phyloP scores from a whole-genome alignment of 1,140 invertebrate genomes.

The Coelopa frigida region DNA sequence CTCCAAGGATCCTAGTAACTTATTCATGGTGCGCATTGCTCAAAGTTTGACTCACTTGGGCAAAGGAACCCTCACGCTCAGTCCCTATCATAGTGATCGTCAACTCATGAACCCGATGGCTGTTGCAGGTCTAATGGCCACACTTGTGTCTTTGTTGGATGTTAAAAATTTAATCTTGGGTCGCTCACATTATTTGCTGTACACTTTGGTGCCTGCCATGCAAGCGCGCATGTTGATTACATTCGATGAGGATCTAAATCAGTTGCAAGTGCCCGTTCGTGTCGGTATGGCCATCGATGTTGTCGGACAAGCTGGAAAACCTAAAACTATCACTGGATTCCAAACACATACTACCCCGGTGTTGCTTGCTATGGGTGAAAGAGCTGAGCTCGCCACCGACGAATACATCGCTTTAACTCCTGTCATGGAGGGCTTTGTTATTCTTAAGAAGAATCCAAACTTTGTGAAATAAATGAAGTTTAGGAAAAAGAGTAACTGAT shows the following conservation, averaged over 20 bases:
- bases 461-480: constrained; percentile 33
- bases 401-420: constrained; percentile 93
- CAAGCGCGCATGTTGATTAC: constrained; percentile 99
- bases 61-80: constrained; percentile 97
- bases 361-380: constrained; percentile 89
- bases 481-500: no score
- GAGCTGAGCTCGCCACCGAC: constrained; percentile 96
- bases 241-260: constrained; percentile 93
- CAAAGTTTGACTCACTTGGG: constrained; percentile 97
- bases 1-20: constrained; percentile 94
- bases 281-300: constrained; percentile 98
- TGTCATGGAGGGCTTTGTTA: constrained; percentile 98
- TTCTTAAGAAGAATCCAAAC: constrained; percentile 82
- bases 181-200: constrained; percentile 93
- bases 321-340: constrained; percentile 99
- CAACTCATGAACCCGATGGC: constrained; percentile 93
- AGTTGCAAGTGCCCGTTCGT: constrained; percentile 89
- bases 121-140: constrained; percentile 85
- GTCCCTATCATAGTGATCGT: constrained; percentile 94
- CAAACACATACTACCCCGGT: constrained; percentile 99
- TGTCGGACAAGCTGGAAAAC: constrained; percentile 98
- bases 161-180: constrained; percentile 95
- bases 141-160: constrained; percentile 89
- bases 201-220: constrained; percentile 93
- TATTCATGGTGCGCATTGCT: constrained; percentile 98